Evolutionary conservation across 2,113 vertebrate genomes (phyloP).

Genomic region (Sclerurus mexicanus): DNA sequence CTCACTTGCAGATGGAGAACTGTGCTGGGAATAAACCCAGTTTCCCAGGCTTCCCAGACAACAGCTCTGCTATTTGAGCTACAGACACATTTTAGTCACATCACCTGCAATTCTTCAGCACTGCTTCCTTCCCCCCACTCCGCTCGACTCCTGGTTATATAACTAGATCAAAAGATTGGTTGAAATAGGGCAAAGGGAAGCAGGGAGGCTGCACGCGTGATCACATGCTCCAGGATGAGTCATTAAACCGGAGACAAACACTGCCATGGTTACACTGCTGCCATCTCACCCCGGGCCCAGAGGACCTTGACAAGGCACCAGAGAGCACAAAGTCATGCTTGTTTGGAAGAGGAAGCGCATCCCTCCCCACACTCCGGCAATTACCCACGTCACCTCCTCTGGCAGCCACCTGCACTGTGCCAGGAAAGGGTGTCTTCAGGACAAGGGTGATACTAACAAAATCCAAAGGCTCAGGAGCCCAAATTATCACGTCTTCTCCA

Average conservation of each 20-base stretch:
- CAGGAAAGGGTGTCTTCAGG: background rate
- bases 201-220: slow-evolving; percentile 44
- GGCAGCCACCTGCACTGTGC: background rate
- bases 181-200: slow-evolving; percentile 69
- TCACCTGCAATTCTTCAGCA: slow-evolving; percentile 22
- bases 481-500: background rate
- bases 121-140: background rate
- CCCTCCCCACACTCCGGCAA: background rate
- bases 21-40: background rate
- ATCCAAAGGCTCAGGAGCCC: background rate
- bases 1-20: background rate
- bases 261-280: slow-evolving; percentile 41
- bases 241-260: slow-evolving; percentile 59
- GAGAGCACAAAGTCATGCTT: background rate
- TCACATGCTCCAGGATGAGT: slow-evolving; percentile 53
- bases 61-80: background rate
- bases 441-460: background rate
- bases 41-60: slow-evolving; percentile 15
- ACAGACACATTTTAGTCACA: background rate
- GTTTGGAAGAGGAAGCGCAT: background rate
- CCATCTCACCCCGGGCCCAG: slow-evolving; percentile 23
- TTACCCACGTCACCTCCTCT: background rate
- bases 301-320: slow-evolving; percentile 17
- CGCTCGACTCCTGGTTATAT: slow-evolving; percentile 28
- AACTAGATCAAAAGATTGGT: slow-evolving; percentile 63